These are phyloP conservation scores for Radopholus similis DNA, from an alignment of 1,140 invertebrate species.

Conservation along the genomic window DNA sequence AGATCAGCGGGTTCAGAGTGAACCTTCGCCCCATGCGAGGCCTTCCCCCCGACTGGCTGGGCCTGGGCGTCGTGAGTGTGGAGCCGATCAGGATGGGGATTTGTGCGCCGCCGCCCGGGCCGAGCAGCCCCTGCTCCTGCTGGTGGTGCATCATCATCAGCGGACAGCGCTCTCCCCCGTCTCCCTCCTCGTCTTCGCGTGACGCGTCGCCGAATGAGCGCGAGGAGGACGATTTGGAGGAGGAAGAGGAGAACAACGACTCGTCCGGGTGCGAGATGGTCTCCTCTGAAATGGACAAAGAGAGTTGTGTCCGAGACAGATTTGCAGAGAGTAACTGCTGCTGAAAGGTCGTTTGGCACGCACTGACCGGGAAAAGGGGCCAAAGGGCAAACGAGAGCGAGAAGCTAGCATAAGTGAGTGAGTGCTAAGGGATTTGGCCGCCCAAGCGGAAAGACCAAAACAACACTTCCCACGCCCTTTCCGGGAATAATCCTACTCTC, in stretches of 20 bases:
- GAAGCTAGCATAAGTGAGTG: background rate
- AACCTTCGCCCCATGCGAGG: conserved; percentile 45
- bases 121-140: background rate
- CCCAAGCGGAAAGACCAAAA: too few species aligned
- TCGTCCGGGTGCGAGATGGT: background rate
- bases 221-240: background rate
- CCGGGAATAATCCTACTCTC: background rate
- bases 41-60: conserved; percentile 1
- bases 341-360: background rate
- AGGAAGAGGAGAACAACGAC: background rate
- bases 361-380: background rate
- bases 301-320: background rate
- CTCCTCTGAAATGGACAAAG: background rate
- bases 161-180: background rate
- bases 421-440: background rate
- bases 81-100: background rate
- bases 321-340: too few species aligned
- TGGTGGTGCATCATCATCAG: background rate
- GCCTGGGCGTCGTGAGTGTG: conserved; percentile 12
- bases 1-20: conserved; percentile 58
- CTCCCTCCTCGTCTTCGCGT: background rate
- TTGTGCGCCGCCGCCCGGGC: background rate
- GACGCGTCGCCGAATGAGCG: background rate
- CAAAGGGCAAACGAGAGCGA: background rate
- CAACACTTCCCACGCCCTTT: too few species aligned